Evolutionary conservation across 1,140 invertebrate genomes (phyloP).

Genomic region (Caenorhabditis inopinata): DNA sequence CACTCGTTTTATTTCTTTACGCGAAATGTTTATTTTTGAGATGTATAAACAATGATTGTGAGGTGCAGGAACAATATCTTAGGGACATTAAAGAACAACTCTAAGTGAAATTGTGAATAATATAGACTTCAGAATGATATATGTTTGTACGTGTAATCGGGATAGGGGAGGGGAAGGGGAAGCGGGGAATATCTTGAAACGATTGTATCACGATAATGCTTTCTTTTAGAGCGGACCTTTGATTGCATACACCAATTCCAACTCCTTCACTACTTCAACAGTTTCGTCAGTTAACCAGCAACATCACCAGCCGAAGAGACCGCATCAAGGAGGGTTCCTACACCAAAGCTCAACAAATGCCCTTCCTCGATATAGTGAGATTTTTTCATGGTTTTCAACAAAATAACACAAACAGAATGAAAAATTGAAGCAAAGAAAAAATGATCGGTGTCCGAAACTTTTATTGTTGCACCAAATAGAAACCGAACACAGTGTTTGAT

Average conservation of each 20-base stretch:
- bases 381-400: neutral
- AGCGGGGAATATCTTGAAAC: no score
- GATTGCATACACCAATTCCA: neutral
- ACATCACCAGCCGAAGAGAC: neutral
- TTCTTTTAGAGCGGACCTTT: conserved; percentile 10
- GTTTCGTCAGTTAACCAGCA: neutral
- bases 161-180: no score
- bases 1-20: neutral
- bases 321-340: neutral
- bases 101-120: no score
- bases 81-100: neutral
- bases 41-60: conserved; percentile 7
- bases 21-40: conserved; percentile 18
- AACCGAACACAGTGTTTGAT: neutral
- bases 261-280: neutral
- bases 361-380: neutral
- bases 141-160: no score
- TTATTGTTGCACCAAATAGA: conserved; percentile 21
- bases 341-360: neutral
- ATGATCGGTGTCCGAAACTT: no score
- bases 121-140: no score
- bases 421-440: no score
- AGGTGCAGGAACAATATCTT: neutral
- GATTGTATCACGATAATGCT: no score
- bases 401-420: no score